A percentile compares a stretch with the other conserved stretches of the same genome.
phyloP scores from a whole-genome alignment of 1,140 invertebrate genomes.

The Phortica variegata region DNA sequence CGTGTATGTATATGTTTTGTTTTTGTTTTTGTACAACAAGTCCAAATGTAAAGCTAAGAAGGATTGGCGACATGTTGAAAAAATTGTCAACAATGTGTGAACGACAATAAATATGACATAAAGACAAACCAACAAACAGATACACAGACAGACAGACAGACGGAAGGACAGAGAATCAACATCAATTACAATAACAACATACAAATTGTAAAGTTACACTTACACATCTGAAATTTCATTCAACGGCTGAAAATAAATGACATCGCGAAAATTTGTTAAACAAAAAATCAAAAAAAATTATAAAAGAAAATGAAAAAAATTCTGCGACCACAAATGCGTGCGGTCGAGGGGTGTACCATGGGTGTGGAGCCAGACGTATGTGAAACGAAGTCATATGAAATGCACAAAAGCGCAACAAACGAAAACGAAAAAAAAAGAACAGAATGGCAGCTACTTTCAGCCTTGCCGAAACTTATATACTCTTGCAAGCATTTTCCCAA shows the following conservation, averaged over 20 bases:
- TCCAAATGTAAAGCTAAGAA: conserved; percentile 2
- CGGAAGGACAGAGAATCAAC: conserved; percentile 9
- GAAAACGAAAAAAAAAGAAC: too few relatives aligned
- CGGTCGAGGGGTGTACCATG: too few relatives aligned
- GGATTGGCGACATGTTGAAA: conserved; percentile 7
- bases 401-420: too few relatives aligned
- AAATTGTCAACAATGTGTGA: neutral
- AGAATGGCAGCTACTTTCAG: too few relatives aligned
- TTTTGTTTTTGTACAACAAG: neutral
- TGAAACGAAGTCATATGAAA: too few relatives aligned
- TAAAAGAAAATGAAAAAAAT: neutral
- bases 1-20: neutral
- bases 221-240: too few relatives aligned
- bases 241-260: too few relatives aligned
- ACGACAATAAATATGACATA: conserved; percentile 13
- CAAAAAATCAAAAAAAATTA: neutral
- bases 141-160: conserved; percentile 5
- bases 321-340: too few relatives aligned
- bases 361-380: too few relatives aligned
- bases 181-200: neutral
- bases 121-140: conserved; percentile 37
- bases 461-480: too few relatives aligned
- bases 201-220: neutral
- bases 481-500: too few relatives aligned
- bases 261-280: too few relatives aligned